A percentile compares a stretch with the other conserved stretches of the same genome.
These are phyloP conservation scores for Gymnocypris eckloni DNA, from an alignment of 2,797 vertebrate species.

Conservation along the genomic window DNA sequence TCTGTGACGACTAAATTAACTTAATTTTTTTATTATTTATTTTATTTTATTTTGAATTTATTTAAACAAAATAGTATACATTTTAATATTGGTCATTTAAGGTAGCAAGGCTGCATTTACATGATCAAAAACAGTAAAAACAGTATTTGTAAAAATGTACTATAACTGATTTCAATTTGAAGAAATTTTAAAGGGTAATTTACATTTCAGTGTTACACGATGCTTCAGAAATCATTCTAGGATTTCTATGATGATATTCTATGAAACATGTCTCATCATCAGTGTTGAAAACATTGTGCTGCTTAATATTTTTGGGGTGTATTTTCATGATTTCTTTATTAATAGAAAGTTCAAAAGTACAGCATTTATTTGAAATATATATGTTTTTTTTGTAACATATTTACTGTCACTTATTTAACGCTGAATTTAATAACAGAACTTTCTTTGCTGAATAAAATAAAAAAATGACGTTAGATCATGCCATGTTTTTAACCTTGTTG, in stretches of 20 bases:
- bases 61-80: not conserved
- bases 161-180: too few relatives aligned
- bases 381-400: too few relatives aligned
- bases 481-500: not conserved
- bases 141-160: not conserved
- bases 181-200: not conserved
- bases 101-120: not conserved
- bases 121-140: not conserved
- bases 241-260: too few relatives aligned
- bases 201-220: not conserved
- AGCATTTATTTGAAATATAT: not conserved
- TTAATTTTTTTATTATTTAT: not conserved
- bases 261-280: not conserved
- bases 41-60: not conserved
- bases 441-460: not conserved
- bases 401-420: not conserved
- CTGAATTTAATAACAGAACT: not conserved
- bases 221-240: not conserved
- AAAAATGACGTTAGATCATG: not conserved
- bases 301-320: not conserved
- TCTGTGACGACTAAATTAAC: not conserved
- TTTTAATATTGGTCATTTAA: not conserved
- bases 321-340: not conserved
- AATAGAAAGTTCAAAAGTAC: not conserved
- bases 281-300: too few relatives aligned